A percentile compares a stretch with the other conserved stretches of the same genome.
phyloP scores from a whole-genome alignment of 2,113 vertebrate genomes.

The Emydura subglobosa region DNA sequence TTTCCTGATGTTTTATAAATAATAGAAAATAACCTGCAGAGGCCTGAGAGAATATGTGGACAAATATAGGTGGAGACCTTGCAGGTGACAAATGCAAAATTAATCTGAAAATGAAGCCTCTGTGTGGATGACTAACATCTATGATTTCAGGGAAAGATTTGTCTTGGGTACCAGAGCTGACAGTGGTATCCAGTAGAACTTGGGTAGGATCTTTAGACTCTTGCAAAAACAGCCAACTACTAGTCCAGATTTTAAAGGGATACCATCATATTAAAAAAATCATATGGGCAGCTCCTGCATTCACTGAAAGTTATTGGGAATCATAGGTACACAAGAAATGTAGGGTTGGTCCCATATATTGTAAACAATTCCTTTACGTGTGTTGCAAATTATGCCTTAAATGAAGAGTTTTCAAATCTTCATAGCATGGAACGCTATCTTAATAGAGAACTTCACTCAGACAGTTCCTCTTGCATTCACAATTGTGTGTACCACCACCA shows the following conservation, averaged over 20 bases:
- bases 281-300: background rate
- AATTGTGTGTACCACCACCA: background rate
- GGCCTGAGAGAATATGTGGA: background rate
- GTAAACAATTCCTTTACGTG: background rate
- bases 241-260: background rate
- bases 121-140: background rate
- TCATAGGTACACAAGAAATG: background rate
- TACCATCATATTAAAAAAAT: background rate
- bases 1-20: background rate
- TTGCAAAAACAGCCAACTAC: background rate
- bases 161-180: background rate
- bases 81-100: background rate
- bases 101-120: background rate
- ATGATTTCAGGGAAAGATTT: background rate
- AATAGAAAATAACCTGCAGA: background rate
- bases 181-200: background rate
- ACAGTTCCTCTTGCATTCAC: background rate
- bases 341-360: background rate
- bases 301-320: background rate
- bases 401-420: background rate
- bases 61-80: background rate
- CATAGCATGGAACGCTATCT: background rate
- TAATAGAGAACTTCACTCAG: background rate
- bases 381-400: background rate
- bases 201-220: background rate